Percentiles rank a stretch among this genome's conserved stretches.
Conservation (phyloP, 2,113 vertebrate species). For the Nothobranchius kuhntae region DNA sequence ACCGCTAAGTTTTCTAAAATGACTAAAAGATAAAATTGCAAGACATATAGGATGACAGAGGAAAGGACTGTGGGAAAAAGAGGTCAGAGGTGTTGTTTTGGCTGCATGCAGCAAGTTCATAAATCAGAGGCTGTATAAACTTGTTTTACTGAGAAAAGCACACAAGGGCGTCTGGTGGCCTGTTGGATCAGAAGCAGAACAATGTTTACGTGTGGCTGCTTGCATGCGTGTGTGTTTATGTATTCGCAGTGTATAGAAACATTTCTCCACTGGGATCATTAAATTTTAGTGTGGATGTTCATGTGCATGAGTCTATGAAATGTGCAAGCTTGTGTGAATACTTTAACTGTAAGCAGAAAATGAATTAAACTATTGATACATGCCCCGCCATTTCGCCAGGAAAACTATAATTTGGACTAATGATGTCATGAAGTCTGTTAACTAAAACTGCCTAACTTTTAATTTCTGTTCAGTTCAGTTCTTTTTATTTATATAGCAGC, state of each 20-base stretch:
- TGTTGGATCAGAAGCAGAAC: conserved; percentile 49
- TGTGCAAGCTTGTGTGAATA: not conserved
- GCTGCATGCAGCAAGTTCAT: conserved; percentile 51
- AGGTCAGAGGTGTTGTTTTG: conserved; percentile 64
- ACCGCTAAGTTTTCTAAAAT: conserved; percentile 6
- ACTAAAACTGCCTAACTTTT: not conserved
- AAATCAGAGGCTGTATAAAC: conserved; percentile 55
- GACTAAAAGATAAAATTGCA: not conserved
- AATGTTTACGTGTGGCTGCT: conserved; percentile 25
- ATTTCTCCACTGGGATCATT: conserved; percentile 47
- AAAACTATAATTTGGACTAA: not conserved
- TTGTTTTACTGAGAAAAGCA: conserved; percentile 32
- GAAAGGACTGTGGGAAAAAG: conserved; percentile 47
- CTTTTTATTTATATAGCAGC: too few relatives aligned
- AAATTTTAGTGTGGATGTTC: conserved; percentile 13
- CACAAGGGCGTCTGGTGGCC: conserved; percentile 45
- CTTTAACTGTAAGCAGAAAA: conserved; percentile 2
- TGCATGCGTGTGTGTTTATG: conserved; percentile 30
- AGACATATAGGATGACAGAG: conserved; percentile 29
- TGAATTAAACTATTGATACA: conserved; percentile 8
- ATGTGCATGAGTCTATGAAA: not conserved
- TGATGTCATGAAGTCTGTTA: too few relatives aligned
- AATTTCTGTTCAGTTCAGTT: not conserved
- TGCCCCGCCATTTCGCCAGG: not conserved
- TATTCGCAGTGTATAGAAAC: conserved; percentile 38